Base-by-base conservation (phyloP, 1,140 invertebrate species). In the Amphibalanus amphitrite region DNA sequence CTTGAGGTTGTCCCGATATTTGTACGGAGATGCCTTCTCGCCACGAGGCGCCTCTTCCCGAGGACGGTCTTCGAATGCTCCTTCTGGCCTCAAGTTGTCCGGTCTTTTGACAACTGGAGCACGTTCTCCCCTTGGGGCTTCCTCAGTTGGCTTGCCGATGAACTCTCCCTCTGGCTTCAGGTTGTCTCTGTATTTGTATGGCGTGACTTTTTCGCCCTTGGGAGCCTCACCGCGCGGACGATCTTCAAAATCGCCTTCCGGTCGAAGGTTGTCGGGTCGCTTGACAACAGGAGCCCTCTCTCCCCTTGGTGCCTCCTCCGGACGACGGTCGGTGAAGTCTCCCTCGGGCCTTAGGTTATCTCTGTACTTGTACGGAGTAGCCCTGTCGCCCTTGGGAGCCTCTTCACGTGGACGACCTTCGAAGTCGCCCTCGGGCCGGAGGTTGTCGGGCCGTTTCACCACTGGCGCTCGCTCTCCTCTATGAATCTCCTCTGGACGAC, bases 201-300 rank as follows among this genome's bases (percentile, higher is more conserved):
- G 65, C 1, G 29, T 67, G 23, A n/a, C 69, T 47, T 73, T 69
- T 67, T 74, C 72, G 17, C 72, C 47, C 3, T 23, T 13, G 1
- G 47, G 47, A 8, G 47, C 47, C 47, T 59, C 47, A 20, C 20
- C 47, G 10, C 47, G 47, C 4, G 26, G 26, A 33, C 69, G 26
- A 77, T 78, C 74, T n/a, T 80, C 77, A 71, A 88, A 87, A 23
- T 87, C 82, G 72, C 81, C 81, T 76, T 82, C 83, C 30, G 83
- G 82, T 67, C 79, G 80, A 3, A 88, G 75, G 76, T 87, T 87
- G 77, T 86, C 84, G 74, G 84, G 79, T 0, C 82, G 82, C 73
- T 80, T 82, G 67, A 75, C 77, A 67, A 80, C 78, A 40, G 82
- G 76, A 75, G 29, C 85, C 84, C 78, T 87, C 15, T 73, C 73